Conservation (phyloP, 2,888 invertebrate genomes). For the Antheraea yamamai region DNA sequence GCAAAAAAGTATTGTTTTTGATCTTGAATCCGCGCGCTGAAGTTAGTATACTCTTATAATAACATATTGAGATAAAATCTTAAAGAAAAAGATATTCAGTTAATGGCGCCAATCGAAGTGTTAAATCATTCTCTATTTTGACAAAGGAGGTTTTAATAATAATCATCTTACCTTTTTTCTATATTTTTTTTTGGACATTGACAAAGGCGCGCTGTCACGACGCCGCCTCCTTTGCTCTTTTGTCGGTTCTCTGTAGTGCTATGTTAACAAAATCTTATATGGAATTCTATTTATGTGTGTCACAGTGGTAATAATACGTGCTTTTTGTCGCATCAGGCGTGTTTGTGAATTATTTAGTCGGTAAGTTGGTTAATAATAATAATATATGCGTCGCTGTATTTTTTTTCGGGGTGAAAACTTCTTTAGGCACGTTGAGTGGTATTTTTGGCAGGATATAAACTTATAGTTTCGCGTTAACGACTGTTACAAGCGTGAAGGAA, state of each 20-base stretch:
- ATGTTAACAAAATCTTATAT: not conserved
- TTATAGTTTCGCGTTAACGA: no score
- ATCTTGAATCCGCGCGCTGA: not conserved
- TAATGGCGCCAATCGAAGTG: constrained; percentile 67
- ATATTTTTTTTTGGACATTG: constrained; percentile 16
- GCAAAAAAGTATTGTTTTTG: no score
- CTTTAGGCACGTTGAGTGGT: no score
- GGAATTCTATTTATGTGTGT: constrained; percentile 13
- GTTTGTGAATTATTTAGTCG: not conserved
- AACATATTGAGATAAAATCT: constrained; percentile 25
- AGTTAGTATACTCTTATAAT: constrained; percentile 1
- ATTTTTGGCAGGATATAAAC: no score
- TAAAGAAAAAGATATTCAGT: constrained; percentile 29
- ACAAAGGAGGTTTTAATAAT: constrained; percentile 62
- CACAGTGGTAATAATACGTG: constrained; percentile 23
- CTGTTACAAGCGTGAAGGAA: no score
- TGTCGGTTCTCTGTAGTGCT: constrained; percentile 32
- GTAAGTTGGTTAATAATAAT: not conserved
- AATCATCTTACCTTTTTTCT: constrained; percentile 51
- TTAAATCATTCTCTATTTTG: constrained; percentile 63
- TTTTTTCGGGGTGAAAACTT: no score
- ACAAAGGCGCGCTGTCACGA: constrained; percentile 42
- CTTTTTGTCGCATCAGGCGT: constrained; percentile 19
- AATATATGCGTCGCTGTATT: not conserved
- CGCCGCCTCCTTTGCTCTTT: constrained; percentile 37